Conservation (phyloP, 2,797 vertebrate species). For the Setipinna tenuifilis region DNA sequence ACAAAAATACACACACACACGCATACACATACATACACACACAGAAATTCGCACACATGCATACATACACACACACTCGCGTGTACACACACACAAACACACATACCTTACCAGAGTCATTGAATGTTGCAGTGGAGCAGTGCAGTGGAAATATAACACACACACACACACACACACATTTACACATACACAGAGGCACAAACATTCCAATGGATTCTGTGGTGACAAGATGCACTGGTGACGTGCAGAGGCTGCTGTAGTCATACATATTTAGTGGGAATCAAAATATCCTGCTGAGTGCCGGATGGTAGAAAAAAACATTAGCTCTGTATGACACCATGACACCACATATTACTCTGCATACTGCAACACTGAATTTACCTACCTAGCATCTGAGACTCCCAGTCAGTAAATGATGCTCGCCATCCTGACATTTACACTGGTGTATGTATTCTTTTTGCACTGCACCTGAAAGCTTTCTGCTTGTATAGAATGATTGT, state of each 20-base stretch:
- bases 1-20: constrained; percentile 17
- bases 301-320: neutral
- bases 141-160: neutral
- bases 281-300: neutral
- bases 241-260: neutral
- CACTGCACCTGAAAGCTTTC: no score
- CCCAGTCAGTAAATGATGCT: no score
- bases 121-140: no score
- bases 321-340: neutral
- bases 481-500: neutral
- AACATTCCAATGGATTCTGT: neutral
- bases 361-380: no score
- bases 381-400: no score
- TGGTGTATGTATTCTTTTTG: no score
- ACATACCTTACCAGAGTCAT: neutral
- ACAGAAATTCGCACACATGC: neutral
- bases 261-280: neutral
- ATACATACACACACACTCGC: constrained; percentile 15
- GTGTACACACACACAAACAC: neutral
- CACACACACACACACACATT: constrained; percentile 25
- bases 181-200: neutral
- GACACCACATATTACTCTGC: no score
- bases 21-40: constrained; percentile 4
- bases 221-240: neutral
- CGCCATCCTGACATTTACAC: no score